phyloP scores from a whole-genome alignment of 2,888 invertebrate species.

The Mycalesis mineus region DNA sequence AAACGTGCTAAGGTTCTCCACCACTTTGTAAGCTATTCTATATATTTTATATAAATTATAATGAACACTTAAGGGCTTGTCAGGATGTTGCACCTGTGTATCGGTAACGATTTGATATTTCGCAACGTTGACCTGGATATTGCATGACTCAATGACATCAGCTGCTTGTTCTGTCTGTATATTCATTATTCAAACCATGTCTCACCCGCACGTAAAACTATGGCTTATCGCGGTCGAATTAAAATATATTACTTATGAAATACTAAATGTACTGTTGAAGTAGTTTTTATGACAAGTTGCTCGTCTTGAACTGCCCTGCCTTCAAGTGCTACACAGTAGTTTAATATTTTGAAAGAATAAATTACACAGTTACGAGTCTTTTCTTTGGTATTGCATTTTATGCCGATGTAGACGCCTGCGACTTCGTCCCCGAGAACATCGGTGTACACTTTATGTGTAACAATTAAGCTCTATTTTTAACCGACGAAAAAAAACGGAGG shows the following conservation, averaged over 20 bases:
- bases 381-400: too few relatives aligned
- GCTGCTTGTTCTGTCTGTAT: background rate
- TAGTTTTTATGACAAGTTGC: background rate
- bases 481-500: too few relatives aligned
- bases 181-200: background rate
- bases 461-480: too few relatives aligned
- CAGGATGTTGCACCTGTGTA: constrained; percentile 3
- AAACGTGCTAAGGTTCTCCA: background rate
- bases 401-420: too few relatives aligned
- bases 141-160: background rate
- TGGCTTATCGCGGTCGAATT: background rate
- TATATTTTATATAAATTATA: background rate
- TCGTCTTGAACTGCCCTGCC: background rate
- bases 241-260: background rate
- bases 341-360: too few relatives aligned
- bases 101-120: background rate
- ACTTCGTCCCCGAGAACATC: too few relatives aligned
- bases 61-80: background rate
- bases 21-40: background rate
- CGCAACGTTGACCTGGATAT: constrained; percentile 1
- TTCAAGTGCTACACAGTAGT: too few relatives aligned
- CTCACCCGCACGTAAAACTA: background rate
- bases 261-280: background rate
- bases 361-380: background rate
- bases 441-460: too few relatives aligned